These are phyloP conservation scores for Lutjanus erythropterus DNA, from an alignment of 2,113 vertebrate species.

Conservation along the genomic window DNA sequence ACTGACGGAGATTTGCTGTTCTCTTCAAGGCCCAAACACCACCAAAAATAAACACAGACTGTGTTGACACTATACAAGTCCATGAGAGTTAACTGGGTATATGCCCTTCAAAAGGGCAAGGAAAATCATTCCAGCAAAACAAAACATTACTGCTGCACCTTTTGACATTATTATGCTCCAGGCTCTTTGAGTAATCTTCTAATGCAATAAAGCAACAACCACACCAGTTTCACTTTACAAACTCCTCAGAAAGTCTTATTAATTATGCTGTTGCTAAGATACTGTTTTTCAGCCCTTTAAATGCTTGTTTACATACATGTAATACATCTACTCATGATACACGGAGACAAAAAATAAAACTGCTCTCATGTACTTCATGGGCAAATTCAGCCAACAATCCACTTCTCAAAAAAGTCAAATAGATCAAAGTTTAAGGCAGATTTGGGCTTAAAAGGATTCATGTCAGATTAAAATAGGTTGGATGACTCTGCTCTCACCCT, in stretches of 20 bases:
- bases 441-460: not conserved
- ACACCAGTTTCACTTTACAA: not conserved
- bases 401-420: not conserved
- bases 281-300: not conserved
- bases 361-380: not conserved
- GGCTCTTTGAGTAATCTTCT: not conserved
- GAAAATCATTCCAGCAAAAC: slow-evolving; percentile 18
- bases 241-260: not conserved
- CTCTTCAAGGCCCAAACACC: not conserved
- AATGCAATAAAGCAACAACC: not conserved
- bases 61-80: slow-evolving; percentile 67
- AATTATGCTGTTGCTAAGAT: not conserved
- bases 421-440: not conserved
- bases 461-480: not conserved
- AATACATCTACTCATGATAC: not conserved
- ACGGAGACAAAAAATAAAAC: not conserved
- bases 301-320: not conserved
- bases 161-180: not conserved
- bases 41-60: slow-evolving; percentile 65
- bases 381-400: not conserved
- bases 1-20: slow-evolving; percentile 12
- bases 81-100: not conserved
- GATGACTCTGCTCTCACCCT: not conserved
- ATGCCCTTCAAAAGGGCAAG: slow-evolving; percentile 25
- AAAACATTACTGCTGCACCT: not conserved